Conservation (phyloP, 1,140 invertebrate genomes). For the Bombus ignitus region DNA sequence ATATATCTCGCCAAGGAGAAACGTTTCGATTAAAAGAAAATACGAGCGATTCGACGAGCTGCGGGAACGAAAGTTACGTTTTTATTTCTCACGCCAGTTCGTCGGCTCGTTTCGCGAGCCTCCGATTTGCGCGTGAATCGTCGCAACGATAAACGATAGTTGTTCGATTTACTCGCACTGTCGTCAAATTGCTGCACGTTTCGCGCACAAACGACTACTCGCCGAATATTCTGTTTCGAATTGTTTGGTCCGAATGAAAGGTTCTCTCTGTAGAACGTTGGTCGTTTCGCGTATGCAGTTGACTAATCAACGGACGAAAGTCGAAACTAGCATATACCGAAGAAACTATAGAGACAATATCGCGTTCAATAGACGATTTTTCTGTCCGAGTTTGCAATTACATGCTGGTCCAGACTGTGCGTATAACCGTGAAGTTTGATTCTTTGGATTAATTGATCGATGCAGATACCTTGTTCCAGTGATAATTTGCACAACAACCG, state of each 20-base stretch:
- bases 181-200: conserved; percentile 13
- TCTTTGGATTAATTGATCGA: not conserved
- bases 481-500: not conserved
- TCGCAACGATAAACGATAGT: not conserved
- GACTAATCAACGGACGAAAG: conserved; percentile 26
- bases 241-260: conserved; percentile 41
- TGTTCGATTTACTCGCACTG: too few species aligned
- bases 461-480: conserved; percentile 9
- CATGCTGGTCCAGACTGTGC: conserved; percentile 60
- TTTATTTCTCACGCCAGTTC: not conserved
- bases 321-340: conserved; percentile 40
- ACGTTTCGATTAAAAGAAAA: not conserved
- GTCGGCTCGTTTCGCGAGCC: not conserved
- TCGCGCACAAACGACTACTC: not conserved
- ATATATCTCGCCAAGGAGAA: not conserved
- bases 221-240: not conserved
- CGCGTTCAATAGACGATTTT: not conserved
- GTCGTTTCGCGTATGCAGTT: conserved; percentile 43
- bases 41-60: not conserved
- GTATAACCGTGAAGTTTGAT: conserved; percentile 38
- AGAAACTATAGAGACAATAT: conserved; percentile 28
- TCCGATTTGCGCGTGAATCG: not conserved
- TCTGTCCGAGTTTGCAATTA: not conserved
- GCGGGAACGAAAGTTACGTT: not conserved
- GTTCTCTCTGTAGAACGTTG: conserved; percentile 35